Evolutionary conservation across 2,797 vertebrate genomes (phyloP).

Genomic region (Macropus fuliginosus): DNA sequence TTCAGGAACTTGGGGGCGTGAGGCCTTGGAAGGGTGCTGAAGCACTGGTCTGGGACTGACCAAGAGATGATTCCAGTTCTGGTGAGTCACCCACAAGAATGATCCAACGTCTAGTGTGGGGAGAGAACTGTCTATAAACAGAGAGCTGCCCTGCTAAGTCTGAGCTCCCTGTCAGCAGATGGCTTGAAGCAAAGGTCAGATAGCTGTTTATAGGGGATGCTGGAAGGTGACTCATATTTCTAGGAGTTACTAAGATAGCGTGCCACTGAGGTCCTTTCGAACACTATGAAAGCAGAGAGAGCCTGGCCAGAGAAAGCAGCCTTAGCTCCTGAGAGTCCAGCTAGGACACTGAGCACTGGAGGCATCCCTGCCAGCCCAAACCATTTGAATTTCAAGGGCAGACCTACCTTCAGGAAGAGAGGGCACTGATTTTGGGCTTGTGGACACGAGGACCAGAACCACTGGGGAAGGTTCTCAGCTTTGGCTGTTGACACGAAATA

Average conservation of each 20-base stretch:
- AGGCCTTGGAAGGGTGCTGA: too few relatives aligned
- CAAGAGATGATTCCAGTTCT: not conserved
- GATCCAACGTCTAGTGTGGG: not conserved
- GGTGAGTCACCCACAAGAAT: not conserved
- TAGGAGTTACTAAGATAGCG: not conserved
- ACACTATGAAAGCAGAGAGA: not conserved
- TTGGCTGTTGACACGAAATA: constrained; percentile 98
- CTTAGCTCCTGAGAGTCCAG: not conserved
- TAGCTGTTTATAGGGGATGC: not conserved
- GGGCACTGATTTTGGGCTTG: constrained; percentile 98
- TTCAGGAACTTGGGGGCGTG: not conserved
- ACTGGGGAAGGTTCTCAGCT: constrained; percentile 96
- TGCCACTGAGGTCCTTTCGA: not conserved
- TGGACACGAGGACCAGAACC: constrained; percentile 99
- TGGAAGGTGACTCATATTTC: not conserved
- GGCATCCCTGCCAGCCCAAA: not conserved
- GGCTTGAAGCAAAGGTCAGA: not conserved
- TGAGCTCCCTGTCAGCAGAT: not conserved
- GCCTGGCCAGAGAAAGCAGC: not conserved
- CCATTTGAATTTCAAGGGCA: not conserved
- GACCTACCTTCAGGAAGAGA: constrained; percentile 96
- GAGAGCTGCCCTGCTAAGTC: not conserved
- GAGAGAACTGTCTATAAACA: not conserved
- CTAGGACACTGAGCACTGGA: too few relatives aligned
- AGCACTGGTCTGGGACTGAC: too few relatives aligned